A percentile compares a stretch with the other conserved stretches of the same genome.
phyloP scores from a whole-genome alignment of 92 coral and sea anemone species.

The Muricea muricata region DNA sequence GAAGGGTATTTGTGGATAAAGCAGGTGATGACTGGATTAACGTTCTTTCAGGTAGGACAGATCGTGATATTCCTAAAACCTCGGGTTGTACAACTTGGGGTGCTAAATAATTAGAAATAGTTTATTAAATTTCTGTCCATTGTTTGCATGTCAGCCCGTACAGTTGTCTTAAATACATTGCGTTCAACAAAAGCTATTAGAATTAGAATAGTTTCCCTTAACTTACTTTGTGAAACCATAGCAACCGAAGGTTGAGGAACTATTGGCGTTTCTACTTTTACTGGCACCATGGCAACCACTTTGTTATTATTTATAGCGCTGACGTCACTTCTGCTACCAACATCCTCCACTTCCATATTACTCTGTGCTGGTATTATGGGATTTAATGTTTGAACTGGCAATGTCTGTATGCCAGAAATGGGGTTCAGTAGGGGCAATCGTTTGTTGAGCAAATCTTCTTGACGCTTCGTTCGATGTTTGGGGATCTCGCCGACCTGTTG shows the following conservation, averaged over 20 bases:
- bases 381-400: conserved; percentile 15
- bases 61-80: conserved; percentile 3
- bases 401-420: not conserved
- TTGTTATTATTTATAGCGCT: not conserved
- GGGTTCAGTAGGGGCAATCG: not conserved
- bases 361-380: not conserved
- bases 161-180: too few relatives aligned
- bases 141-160: too few relatives aligned
- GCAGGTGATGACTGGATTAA: not conserved
- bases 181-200: too few relatives aligned
- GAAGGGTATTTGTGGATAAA: not conserved
- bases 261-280: conserved; percentile 9
- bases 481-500: not conserved
- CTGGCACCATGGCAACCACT: conserved; percentile 13
- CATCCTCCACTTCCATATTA: not conserved
- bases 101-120: not conserved
- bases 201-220: not conserved
- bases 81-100: not conserved
- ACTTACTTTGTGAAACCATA: conserved; percentile 21
- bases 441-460: not conserved
- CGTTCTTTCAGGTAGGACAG: conserved; percentile 5
- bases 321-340: not conserved
- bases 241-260: not conserved
- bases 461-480: conserved; percentile 17
- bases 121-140: not conserved